A percentile compares a stretch with the other conserved stretches of the same genome.
phyloP scores from a whole-genome alignment of 2,113 vertebrate genomes.

The Megalops atlanticus region DNA sequence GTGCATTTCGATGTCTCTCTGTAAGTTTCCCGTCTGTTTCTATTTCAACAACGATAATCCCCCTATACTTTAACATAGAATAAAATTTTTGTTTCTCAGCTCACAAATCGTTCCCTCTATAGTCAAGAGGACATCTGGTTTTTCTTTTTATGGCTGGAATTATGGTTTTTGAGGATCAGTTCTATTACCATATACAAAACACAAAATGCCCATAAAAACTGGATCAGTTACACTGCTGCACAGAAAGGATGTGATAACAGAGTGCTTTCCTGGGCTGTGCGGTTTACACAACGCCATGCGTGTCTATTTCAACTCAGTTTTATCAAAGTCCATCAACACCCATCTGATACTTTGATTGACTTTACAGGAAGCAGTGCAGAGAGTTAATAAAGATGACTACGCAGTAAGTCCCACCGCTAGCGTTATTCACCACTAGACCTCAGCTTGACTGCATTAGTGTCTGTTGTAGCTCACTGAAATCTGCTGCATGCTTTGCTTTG shows the following conservation, averaged over 20 bases:
- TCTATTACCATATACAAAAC: constrained; percentile 1
- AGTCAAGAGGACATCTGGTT: background rate
- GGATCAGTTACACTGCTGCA: constrained; percentile 1
- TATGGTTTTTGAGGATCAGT: constrained; percentile 14
- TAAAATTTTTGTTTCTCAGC: background rate
- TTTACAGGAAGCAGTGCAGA: background rate
- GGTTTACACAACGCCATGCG: background rate
- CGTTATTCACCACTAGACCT: background rate
- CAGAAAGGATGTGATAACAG: constrained; percentile 24
- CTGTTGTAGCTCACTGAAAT: constrained; percentile 30
- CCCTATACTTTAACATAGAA: background rate
- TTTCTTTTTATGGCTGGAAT: background rate
- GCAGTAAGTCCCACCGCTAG: background rate
- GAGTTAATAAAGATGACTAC: background rate
- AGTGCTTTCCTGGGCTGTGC: background rate
- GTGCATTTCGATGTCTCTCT: background rate
- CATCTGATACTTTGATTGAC: background rate
- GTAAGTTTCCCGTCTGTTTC: background rate
- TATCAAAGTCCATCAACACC: background rate
- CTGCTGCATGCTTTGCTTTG: constrained; percentile 35
- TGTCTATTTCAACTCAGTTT: background rate
- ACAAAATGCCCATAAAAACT: background rate
- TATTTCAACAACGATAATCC: background rate
- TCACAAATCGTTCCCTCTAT: constrained; percentile 5
- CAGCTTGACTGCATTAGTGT: background rate